Evolutionary conservation across 2,113 vertebrate genomes (phyloP), one percentile per base, ranked within the genome.

Genomic region (Eleginops maclovinus): DNA sequence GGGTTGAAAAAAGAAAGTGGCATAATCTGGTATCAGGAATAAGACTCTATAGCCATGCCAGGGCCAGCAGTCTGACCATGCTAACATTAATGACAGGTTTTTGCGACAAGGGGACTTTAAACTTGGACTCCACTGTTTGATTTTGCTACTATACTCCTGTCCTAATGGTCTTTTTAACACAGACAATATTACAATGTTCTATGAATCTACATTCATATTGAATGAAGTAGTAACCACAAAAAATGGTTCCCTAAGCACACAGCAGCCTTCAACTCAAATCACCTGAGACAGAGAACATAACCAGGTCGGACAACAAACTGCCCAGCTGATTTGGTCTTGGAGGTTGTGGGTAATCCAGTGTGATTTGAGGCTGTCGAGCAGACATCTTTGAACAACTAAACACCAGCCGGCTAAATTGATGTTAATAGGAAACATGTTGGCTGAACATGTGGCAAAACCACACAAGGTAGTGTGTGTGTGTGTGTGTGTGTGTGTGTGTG

Each of bases 391-490:
- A 91, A 91, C 86, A 89, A 86, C 73, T 85, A 89, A 82, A 91
- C 88, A 79, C 75, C 54, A 58, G 54, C 72, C 55, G 24, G 66
- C 66, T 79, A 65, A 72, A 79, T 84, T 63, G 64, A 70, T 41
- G 59, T 36, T 95, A 94, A 94, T 93, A 51, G 89, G 87, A 94
- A 94, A 85, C 92, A 94, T 28, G 72, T 67, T 84, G 77, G 67
- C 67, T 60, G 66, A 66, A 67, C 64, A 64, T 64, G 62, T 49
- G 24, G 62, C 36, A 58, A 54, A 83, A 79, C 64, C 68, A 28
- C 67, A 75, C 17, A 4, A 17, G 1, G 46, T 12, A 13, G 10
- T 49, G 64, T 59, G 49, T 14, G 66, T 41, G 49, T 54, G 69
- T 63, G 51, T 82, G 65, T 62, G 70, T 69, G 66, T 67, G 77